Evolutionary conservation across 2,113 vertebrate genomes (phyloP).

Genomic region (Catagonus wagneri): DNA sequence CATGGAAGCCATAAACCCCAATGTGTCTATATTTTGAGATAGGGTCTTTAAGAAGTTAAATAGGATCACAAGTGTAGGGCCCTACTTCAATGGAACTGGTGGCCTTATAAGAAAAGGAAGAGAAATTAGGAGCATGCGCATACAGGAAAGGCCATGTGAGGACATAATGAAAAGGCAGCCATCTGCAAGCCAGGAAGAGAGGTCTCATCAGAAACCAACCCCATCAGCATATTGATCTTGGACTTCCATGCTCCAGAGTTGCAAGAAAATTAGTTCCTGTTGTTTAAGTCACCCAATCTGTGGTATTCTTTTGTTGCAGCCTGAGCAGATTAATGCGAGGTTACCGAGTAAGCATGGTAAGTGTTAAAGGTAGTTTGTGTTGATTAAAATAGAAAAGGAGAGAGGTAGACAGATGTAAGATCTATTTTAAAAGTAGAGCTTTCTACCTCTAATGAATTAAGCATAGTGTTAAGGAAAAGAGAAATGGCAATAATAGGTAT

Average conservation of each 20-base stretch:
- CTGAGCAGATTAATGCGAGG: not conserved
- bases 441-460: not conserved
- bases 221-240: not conserved
- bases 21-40: not conserved
- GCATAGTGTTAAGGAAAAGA: not conserved
- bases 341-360: not conserved
- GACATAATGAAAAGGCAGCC: not conserved
- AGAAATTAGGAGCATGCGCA: not conserved
- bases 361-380: not conserved
- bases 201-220: not conserved
- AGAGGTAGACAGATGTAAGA: not conserved
- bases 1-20: not conserved
- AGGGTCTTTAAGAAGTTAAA: not conserved
- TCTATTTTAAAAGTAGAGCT: not conserved
- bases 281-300: not conserved
- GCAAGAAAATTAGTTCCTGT: not conserved
- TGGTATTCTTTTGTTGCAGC: not conserved
- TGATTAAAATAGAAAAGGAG: not conserved
- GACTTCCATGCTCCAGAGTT: not conserved
- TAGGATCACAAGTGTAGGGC: too few relatives aligned
- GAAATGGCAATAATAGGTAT: not conserved
- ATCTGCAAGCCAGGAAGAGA: not conserved
- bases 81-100: not conserved
- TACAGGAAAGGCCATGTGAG: not conserved
- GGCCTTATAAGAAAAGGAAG: not conserved